phyloP scores from a whole-genome alignment of 2,113 vertebrate species.

The Callospermophilus lateralis region DNA sequence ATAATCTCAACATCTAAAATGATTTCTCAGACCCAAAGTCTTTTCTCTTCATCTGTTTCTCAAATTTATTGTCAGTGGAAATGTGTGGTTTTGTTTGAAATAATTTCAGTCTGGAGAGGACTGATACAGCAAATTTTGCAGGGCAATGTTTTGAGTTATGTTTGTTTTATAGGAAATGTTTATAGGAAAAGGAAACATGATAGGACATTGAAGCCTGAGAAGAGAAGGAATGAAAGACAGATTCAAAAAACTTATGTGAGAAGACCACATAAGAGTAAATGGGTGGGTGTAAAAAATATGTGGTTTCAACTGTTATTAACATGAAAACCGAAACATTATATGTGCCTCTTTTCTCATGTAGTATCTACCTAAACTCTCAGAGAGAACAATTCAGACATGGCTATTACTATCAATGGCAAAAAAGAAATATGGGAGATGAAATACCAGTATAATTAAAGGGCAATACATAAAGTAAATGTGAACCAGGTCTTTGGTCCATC shows the following conservation, averaged over 20 bases:
- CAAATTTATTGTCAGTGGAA: slow-evolving; percentile 20
- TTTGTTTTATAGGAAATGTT: slow-evolving; percentile 51
- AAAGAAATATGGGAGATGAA: slow-evolving; percentile 68
- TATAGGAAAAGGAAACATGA: not conserved
- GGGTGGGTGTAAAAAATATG: not conserved
- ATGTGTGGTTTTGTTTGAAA: slow-evolving; percentile 30
- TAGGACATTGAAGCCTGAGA: not conserved
- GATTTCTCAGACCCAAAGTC: not conserved
- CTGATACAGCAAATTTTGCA: not conserved
- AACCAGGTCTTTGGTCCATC: slow-evolving; percentile 50
- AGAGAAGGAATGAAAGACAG: slow-evolving; percentile 1
- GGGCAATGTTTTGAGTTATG: not conserved
- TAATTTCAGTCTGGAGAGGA: not conserved
- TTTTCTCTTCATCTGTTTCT: not conserved
- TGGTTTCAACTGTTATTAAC: not conserved
- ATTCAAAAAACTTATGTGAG: not conserved
- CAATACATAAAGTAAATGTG: slow-evolving; percentile 72
- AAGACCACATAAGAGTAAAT: not conserved
- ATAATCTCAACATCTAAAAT: slow-evolving; percentile 37
- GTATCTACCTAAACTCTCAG: not conserved
- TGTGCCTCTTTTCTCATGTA: not conserved
- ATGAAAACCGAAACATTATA: not conserved
- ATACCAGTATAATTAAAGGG: slow-evolving; percentile 66
- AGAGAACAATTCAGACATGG: slow-evolving; percentile 31
- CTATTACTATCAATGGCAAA: slow-evolving; percentile 54